Percentiles rank a stretch among this genome's conserved stretches.
Conservation (phyloP, 2,888 invertebrate genomes). For the Automeris io region DNA sequence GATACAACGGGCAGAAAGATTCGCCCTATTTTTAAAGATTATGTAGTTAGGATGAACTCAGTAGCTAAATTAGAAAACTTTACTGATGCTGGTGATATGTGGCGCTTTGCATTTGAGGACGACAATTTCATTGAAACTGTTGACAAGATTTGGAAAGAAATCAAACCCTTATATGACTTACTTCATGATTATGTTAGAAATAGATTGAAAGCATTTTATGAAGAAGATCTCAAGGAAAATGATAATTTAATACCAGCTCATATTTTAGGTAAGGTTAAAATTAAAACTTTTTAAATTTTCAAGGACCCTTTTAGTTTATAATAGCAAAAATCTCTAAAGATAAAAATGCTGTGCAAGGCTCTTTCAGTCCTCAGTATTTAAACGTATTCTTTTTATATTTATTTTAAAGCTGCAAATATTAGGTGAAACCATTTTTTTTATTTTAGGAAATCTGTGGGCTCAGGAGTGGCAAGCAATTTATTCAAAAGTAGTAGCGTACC, state of each 20-base stretch:
- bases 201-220: constrained; percentile 72
- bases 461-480: constrained; percentile 78
- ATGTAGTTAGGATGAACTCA: constrained; percentile 78
- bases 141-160: constrained; percentile 70
- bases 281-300: no score
- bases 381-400: no score
- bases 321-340: no score
- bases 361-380: no score
- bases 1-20: constrained; percentile 80
- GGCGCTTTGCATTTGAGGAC: constrained; percentile 64
- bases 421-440: background rate
- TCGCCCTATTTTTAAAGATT: constrained; percentile 76
- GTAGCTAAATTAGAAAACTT: constrained; percentile 76
- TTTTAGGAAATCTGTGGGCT: constrained; percentile 81
- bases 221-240: constrained; percentile 49
- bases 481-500: constrained; percentile 68
- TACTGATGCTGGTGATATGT: constrained; percentile 65
- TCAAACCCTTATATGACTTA: constrained; percentile 80
- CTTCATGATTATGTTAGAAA: constrained; percentile 79
- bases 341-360: no score
- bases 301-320: no score
- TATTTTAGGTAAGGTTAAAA: constrained; percentile 74
- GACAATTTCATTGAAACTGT: constrained; percentile 58
- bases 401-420: no score
- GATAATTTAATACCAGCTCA: constrained; percentile 82